Evolutionary conservation across 2,888 invertebrate genomes (phyloP).

Genomic region (Scaptomyza cyrtandrae): DNA sequence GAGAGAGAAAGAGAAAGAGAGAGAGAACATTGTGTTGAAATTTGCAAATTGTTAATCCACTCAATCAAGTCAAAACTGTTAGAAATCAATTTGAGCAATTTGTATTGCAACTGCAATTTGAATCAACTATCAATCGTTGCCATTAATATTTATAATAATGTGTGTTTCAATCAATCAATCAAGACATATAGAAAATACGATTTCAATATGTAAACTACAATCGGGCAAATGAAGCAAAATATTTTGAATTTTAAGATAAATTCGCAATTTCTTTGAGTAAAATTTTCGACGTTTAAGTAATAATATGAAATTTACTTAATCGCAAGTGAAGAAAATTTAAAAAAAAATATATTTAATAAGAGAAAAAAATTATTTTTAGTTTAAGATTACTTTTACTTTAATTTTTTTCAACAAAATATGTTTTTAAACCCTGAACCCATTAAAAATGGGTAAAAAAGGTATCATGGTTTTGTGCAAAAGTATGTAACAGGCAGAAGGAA

Average conservation of each 20-base stretch:
- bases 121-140: slow-evolving; percentile 27
- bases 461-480: no score
- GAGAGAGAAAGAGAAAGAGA: not conserved
- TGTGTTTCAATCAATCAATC: not conserved
- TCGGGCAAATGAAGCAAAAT: not conserved
- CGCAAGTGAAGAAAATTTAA: no score
- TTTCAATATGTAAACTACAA: not conserved
- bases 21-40: slow-evolving; percentile 17
- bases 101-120: slow-evolving; percentile 32
- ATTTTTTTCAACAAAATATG: no score
- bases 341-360: no score
- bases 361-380: no score
- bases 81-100: not conserved
- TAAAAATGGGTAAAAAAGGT: not conserved
- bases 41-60: slow-evolving; percentile 22
- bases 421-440: no score
- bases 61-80: slow-evolving; percentile 43
- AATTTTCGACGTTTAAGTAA: no score
- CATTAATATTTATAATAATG: slow-evolving; percentile 9
- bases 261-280: no score
- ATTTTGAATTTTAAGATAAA: not conserved
- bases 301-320: no score
- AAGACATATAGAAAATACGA: not conserved
- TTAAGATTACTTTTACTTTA: no score
- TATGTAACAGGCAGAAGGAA: no score